phyloP scores from a whole-genome alignment of 2,888 invertebrate species.

The Mimas tiliae region DNA sequence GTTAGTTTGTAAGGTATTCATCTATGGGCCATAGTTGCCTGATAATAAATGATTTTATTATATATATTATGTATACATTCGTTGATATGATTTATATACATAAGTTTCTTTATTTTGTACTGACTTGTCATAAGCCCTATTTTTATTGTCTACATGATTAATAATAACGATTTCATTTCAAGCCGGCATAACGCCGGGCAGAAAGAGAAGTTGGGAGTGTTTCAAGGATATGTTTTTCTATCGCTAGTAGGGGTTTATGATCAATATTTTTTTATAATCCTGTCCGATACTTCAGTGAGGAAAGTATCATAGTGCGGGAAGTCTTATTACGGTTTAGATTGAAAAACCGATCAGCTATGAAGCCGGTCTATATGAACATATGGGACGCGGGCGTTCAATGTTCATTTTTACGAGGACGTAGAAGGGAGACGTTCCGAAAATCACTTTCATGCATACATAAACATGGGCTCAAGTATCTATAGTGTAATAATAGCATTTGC shows the following conservation, averaged over 20 bases:
- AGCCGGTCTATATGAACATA: background rate
- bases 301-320: slow-evolving; percentile 1
- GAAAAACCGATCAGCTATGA: slow-evolving; percentile 23
- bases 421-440: background rate
- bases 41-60: too few species aligned
- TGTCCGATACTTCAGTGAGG: slow-evolving; percentile 16
- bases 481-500: too few species aligned
- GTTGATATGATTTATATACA: too few species aligned
- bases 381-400: background rate
- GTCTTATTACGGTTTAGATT: slow-evolving; percentile 19
- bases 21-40: too few species aligned
- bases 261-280: slow-evolving; percentile 23
- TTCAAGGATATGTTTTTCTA: background rate
- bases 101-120: too few species aligned
- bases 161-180: too few species aligned
- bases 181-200: too few species aligned
- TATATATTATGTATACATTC: too few species aligned
- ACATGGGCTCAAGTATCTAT: background rate
- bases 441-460: slow-evolving; percentile 18
- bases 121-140: too few species aligned
- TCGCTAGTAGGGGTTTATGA: slow-evolving; percentile 10
- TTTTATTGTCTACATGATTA: too few species aligned
- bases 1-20: too few species aligned
- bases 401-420: slow-evolving; percentile 4
- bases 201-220: too few species aligned